Evolutionary conservation across 2,888 invertebrate species (phyloP), one percentile per base, ranked within the genome.

Genomic region (Drosophila kuntzei): DNA sequence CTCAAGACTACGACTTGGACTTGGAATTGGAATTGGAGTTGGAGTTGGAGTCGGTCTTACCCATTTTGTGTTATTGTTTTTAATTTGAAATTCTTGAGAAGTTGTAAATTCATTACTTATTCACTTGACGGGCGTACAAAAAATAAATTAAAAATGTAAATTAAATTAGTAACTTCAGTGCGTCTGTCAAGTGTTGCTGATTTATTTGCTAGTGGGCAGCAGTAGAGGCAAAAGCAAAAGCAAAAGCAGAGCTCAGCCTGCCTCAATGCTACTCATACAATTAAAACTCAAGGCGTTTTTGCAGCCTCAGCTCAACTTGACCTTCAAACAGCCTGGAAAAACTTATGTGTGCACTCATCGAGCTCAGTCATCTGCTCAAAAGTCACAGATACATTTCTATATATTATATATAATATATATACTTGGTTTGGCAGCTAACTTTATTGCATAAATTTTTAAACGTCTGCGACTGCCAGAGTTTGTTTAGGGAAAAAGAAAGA

Each of bases 111-210:
- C 88, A 89, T 88, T 90, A 88, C 90, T 81, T 89, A 89, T 87
- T 85, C 87, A 90, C 89, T 87, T 89, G 87, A 90, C 90, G 89
- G 90, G 55, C 60, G 81, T 70, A 64, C 71, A 59, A 64, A 79
- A 90, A 90, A 85, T 79, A 88, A 83, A 90, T 90, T 90, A 87
- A 90, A 85, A 90, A 90, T 89, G 88, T 85, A 90, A 90, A 90
- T 89, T 89, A 87, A 89, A 90, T 89, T 86, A 90, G 86, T 80
- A 83, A 89, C 83, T 90, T 83, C 72, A 79, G 86, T 89, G 78
- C 87, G 81, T 83, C 79, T 86, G 89, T 83, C 88, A 85, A 77
- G 88, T 76, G 87, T 75, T 73, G 78, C 80, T 87, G 89, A 90
- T 90, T 90, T 90, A 90, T 90, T 89, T 81, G 87, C 88, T 64